Evolutionary conservation across 2,113 vertebrate genomes (phyloP).

Genomic region (Pelobates fuscus): DNA sequence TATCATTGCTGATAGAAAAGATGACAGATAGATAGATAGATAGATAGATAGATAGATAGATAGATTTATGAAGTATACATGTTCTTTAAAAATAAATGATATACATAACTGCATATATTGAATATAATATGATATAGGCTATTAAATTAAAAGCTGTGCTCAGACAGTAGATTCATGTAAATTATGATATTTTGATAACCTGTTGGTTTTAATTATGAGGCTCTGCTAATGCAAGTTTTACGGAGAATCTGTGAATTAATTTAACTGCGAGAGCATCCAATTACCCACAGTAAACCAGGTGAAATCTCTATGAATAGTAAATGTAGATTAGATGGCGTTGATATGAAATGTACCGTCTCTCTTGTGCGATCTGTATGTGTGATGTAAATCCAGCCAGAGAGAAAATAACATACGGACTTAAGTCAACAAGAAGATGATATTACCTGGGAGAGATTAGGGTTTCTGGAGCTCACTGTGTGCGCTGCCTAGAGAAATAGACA

Average conservation of each 20-base stretch:
- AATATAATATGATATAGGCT: too few species aligned
- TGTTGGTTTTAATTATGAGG: slow-evolving; percentile 44
- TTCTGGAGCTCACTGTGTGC: slow-evolving; percentile 8
- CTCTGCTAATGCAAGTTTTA: slow-evolving; percentile 38
- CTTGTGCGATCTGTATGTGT: slow-evolving; percentile 16
- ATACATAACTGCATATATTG: too few species aligned
- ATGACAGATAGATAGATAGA: too few species aligned
- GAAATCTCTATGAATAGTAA: slow-evolving; percentile 49
- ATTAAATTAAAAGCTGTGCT: slow-evolving; percentile 10
- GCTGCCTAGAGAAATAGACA: too few species aligned
- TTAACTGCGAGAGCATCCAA: slow-evolving; percentile 41
- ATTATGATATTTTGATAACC: slow-evolving; percentile 29
- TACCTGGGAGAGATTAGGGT: slow-evolving; percentile 4
- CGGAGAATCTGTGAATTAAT: slow-evolving; percentile 44
- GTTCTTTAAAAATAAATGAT: too few species aligned
- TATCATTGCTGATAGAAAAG: slow-evolving; percentile 21
- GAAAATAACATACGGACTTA: slow-evolving; percentile 36
- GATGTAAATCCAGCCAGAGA: slow-evolving; percentile 35
- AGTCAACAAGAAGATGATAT: slow-evolving; percentile 47
- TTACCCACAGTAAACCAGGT: slow-evolving; percentile 49
- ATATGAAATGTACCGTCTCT: slow-evolving; percentile 46
- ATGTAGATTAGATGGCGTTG: slow-evolving; percentile 47
- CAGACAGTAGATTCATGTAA: slow-evolving; percentile 21
- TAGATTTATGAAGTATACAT: too few species aligned
- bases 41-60: too few species aligned